A percentile compares a stretch with the other conserved stretches of the same genome.
Evolutionary conservation across 2,113 vertebrate genomes (phyloP).

Genomic region (Gymnogyps californianus): DNA sequence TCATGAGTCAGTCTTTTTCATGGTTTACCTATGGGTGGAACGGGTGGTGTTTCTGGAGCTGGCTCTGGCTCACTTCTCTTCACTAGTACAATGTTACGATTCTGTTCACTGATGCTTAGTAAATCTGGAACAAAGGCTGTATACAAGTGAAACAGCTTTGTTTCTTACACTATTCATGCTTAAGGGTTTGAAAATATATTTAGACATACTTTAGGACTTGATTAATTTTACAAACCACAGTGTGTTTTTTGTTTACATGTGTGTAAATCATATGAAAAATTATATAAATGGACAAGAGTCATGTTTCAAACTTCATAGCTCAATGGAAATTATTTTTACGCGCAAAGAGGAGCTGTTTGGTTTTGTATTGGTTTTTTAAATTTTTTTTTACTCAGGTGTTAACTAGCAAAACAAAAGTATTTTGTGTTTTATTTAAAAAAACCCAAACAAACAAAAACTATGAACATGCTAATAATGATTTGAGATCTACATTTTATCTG

Average conservation of each 20-base stretch:
- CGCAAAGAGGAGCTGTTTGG: rapidly evolving
- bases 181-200: background rate
- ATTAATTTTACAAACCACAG: background rate
- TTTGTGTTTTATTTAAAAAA: background rate
- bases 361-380: background rate
- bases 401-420: background rate
- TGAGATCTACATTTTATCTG: background rate
- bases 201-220: background rate
- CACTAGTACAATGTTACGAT: rapidly evolving
- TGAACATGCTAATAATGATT: background rate
- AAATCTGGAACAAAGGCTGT: background rate
- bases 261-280: background rate
- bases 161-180: rapidly evolving
- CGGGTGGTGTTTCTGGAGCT: background rate
- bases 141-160: background rate
- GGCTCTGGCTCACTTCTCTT: background rate
- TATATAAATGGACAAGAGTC: background rate
- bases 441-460: background rate
- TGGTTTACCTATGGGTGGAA: background rate
- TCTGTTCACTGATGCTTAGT: background rate
- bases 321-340: background rate
- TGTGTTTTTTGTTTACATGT: background rate
- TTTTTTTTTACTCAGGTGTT: background rate
- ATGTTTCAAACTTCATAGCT: background rate
- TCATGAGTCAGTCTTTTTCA: background rate